These are phyloP conservation scores for Narcine bancroftii DNA, from an alignment of 2,113 vertebrate genomes.

Conservation along the genomic window DNA sequence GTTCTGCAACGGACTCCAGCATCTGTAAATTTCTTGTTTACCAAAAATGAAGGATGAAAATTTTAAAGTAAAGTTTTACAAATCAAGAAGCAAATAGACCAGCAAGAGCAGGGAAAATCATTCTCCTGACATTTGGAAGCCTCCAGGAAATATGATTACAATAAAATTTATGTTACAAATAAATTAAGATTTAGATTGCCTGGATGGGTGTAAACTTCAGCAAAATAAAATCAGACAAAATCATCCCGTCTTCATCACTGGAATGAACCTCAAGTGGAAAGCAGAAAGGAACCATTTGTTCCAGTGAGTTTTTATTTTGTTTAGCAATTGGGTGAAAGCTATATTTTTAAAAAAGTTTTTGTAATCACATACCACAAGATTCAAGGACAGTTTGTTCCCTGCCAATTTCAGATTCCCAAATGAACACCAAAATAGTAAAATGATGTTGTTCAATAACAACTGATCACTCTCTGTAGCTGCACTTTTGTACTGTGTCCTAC, in stretches of 20 bases:
- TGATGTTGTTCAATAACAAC: no score
- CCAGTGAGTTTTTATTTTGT: not conserved
- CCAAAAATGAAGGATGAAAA: not conserved
- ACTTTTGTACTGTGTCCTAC: no score
- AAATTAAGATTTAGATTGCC: not conserved
- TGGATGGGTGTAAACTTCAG: not conserved
- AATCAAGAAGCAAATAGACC: not conserved
- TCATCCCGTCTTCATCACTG: not conserved
- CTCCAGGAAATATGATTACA: not conserved
- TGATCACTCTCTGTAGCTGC: no score
- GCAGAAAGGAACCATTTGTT: not conserved
- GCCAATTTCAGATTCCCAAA: no score
- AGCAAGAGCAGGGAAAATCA: not conserved
- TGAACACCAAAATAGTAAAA: no score
- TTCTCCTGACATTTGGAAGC: not conserved
- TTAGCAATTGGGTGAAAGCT: not conserved
- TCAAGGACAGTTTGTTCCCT: no score
- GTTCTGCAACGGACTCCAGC: no score
- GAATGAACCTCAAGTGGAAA: not conserved
- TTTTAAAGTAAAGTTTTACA: not conserved
- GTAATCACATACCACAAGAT: no score
- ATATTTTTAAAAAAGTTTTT: not conserved
- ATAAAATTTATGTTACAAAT: not conserved
- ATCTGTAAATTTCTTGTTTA: no score
- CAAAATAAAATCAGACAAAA: not conserved